Evolutionary conservation across 2,797 vertebrate species (phyloP).

Genomic region (Euphonia xanthogaster): DNA sequence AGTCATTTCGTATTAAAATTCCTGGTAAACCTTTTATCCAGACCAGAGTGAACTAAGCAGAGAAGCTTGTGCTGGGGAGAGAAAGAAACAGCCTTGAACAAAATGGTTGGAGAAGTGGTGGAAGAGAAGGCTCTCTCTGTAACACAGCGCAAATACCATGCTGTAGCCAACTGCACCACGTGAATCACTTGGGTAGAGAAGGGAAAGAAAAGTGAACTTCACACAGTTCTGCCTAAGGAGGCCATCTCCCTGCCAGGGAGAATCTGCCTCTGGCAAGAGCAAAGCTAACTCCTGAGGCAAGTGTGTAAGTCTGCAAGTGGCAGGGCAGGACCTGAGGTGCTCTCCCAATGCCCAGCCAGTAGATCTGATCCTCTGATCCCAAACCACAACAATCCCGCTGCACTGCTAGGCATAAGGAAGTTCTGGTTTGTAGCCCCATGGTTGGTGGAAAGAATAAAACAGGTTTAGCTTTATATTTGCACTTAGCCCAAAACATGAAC

Average conservation of each 20-base stretch:
- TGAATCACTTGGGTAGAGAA: fast-evolving
- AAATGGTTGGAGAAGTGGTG: neutral
- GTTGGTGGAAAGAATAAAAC: neutral
- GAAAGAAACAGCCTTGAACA: neutral
- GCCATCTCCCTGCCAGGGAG: neutral
- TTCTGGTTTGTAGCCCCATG: neutral
- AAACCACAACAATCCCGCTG: neutral
- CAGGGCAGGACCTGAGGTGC: neutral
- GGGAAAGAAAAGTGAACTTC: neutral
- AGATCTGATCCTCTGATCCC: neutral
- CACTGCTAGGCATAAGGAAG: neutral
- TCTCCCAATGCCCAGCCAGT: neutral
- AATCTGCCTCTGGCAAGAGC: neutral
- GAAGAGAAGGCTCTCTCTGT: neutral
- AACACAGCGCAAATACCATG: neutral
- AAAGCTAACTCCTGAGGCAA: neutral
- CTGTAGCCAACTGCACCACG: neutral
- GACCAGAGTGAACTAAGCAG: neutral
- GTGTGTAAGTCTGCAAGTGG: neutral
- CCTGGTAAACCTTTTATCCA: constrained; percentile 15
- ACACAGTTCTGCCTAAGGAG: neutral
- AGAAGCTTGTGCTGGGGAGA: neutral
- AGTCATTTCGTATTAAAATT: constrained; percentile 21
- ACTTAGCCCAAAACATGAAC: neutral
- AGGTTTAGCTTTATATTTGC: neutral